These are phyloP conservation scores for Scyliorhinus canicula DNA, from an alignment of 2,797 vertebrate species.

Conservation along the genomic window DNA sequence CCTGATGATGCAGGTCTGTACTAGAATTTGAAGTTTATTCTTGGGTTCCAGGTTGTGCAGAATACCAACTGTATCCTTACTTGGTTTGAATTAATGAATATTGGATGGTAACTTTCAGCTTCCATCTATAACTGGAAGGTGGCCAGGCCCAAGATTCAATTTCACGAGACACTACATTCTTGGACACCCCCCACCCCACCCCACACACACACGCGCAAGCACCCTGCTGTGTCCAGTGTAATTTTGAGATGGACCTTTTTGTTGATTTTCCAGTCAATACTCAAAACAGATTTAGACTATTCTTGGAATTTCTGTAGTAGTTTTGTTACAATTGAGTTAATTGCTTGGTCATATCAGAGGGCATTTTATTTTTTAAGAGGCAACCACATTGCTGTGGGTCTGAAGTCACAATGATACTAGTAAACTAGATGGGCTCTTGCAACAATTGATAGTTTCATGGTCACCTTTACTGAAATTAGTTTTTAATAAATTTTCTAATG, in stretches of 20 bases:
- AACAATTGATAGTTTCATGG: too few species aligned
- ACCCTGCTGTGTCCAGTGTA: neutral
- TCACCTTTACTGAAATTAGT: too few species aligned
- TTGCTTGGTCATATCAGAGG: too few species aligned
- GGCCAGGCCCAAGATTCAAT: neutral
- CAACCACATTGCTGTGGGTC: too few species aligned
- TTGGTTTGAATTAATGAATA: neutral
- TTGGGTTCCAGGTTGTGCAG: neutral
- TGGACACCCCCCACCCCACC: neutral
- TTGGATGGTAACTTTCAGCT: neutral
- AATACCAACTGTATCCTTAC: neutral
- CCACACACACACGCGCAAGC: too few species aligned
- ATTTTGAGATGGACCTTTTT: neutral
- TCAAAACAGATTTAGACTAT: neutral
- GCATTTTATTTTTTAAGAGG: too few species aligned
- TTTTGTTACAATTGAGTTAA: too few species aligned
- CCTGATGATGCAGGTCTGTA: constrained; percentile 54
- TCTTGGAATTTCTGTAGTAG: neutral
- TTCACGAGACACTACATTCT: neutral
- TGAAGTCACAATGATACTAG: too few species aligned
- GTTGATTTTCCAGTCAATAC: neutral
- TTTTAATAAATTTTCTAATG: too few species aligned
- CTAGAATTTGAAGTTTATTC: neutral
- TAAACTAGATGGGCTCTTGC: too few species aligned
- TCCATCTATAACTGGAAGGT: neutral